Evolutionary conservation across 2,888 invertebrate genomes (phyloP).

Genomic region (Philonicus albiceps): DNA sequence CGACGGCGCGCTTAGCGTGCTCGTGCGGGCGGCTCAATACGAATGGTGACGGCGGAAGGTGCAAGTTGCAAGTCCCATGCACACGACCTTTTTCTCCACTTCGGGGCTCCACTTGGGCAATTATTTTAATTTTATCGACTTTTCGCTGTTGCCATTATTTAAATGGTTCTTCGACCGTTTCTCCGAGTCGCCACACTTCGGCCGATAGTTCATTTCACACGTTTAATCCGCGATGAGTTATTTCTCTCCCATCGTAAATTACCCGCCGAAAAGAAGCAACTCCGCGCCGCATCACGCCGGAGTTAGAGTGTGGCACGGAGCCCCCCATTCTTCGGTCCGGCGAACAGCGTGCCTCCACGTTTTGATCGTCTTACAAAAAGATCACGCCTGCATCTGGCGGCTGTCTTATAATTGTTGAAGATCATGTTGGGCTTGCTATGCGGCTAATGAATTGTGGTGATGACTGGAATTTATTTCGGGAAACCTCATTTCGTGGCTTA

Average conservation of each 20-base stretch:
- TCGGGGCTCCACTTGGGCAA: slow-evolving; percentile 20
- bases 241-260: slow-evolving; percentile 30
- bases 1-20: not conserved
- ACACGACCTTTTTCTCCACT: slow-evolving; percentile 25
- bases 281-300: not conserved
- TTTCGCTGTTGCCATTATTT: slow-evolving; percentile 20
- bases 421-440: slow-evolving; percentile 11
- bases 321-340: not conserved
- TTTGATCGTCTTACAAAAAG: slow-evolving; percentile 17
- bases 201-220: slow-evolving; percentile 23
- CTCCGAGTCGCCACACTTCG: not conserved
- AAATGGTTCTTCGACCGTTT: not conserved
- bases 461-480: slow-evolving; percentile 33
- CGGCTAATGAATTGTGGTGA: slow-evolving; percentile 13
- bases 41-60: not conserved
- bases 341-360: not conserved
- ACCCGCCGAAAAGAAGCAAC: slow-evolving; percentile 2
- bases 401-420: slow-evolving; percentile 6
- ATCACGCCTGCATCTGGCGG: not conserved
- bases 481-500: not conserved
- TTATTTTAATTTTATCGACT: slow-evolving; percentile 38
- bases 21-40: not conserved
- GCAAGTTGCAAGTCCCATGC: not conserved
- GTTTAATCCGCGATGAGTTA: slow-evolving; percentile 33
- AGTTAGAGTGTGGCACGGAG: not conserved